Percentiles rank a stretch among this genome's conserved stretches.
Evolutionary conservation across 2,113 vertebrate genomes (phyloP).

Genomic region (Aviceda subcristata): DNA sequence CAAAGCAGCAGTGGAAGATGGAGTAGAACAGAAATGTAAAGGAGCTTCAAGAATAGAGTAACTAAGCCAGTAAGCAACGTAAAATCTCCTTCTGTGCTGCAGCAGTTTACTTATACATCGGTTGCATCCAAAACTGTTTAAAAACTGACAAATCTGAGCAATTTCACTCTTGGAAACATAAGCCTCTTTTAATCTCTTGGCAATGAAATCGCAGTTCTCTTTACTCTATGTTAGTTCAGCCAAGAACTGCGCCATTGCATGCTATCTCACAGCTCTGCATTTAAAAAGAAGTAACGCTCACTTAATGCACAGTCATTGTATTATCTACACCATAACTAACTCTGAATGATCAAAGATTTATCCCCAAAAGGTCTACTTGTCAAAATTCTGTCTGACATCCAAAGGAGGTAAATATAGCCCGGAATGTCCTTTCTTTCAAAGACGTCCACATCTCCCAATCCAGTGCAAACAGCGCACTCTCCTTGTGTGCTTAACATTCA

Average conservation of each 20-base stretch:
- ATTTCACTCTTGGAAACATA: slow-evolving; percentile 41
- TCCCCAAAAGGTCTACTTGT: neutral
- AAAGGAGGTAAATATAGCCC: neutral
- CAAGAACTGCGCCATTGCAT: neutral
- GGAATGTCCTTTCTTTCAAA: neutral
- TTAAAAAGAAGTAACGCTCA: slow-evolving; percentile 9
- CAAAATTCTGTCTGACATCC: neutral
- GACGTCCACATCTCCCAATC: accelerated
- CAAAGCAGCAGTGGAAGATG: neutral
- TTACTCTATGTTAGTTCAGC: neutral
- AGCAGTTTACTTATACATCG: slow-evolving; percentile 14
- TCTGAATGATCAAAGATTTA: neutral
- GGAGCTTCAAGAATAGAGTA: neutral
- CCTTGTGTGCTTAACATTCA: neutral
- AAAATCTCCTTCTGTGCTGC: neutral
- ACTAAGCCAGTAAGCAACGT: neutral
- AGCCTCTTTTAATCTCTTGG: slow-evolving; percentile 35
- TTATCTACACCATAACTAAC: neutral
- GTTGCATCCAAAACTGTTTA: neutral
- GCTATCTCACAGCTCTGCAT: slow-evolving; percentile 19
- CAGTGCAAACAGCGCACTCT: neutral
- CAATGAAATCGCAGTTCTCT: neutral
- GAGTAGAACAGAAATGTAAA: neutral
- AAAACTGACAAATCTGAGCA: slow-evolving; percentile 38
- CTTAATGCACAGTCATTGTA: slow-evolving; percentile 10